Conservation (phyloP, 2,888 invertebrate genomes). For the Cacoxenus indagator region DNA sequence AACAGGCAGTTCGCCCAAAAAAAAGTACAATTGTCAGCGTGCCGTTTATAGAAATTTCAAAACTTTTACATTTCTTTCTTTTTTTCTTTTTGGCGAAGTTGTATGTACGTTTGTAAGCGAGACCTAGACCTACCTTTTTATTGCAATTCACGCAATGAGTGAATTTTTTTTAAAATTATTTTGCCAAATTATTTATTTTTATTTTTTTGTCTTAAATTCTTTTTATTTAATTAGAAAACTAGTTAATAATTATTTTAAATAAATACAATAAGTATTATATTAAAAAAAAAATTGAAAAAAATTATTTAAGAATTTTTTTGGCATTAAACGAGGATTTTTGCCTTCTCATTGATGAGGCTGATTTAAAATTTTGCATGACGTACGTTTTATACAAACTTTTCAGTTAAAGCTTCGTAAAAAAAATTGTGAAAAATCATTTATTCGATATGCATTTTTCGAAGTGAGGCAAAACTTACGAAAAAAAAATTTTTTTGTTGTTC, state of each 20-base stretch:
- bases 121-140: conserved; percentile 19
- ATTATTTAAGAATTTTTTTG: no score
- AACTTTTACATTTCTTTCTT: background rate
- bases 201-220: no score
- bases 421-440: background rate
- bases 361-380: background rate
- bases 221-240: no score
- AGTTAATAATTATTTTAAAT: no score
- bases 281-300: no score
- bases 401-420: background rate
- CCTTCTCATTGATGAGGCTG: no score
- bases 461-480: background rate
- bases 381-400: conserved; percentile 26
- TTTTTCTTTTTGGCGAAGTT: background rate
- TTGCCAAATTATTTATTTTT: conserved; percentile 24
- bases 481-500: background rate
- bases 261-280: no score
- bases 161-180: conserved; percentile 24
- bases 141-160: conserved; percentile 19
- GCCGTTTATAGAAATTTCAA: background rate
- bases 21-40: conserved; percentile 19
- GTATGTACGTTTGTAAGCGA: background rate
- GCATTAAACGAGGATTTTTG: no score
- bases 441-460: background rate
- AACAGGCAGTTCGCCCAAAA: no score